Evolutionary conservation across 1,140 invertebrate species (phyloP), one percentile per base, ranked within the genome.

Genomic region (Drosophila murphyi): DNA sequence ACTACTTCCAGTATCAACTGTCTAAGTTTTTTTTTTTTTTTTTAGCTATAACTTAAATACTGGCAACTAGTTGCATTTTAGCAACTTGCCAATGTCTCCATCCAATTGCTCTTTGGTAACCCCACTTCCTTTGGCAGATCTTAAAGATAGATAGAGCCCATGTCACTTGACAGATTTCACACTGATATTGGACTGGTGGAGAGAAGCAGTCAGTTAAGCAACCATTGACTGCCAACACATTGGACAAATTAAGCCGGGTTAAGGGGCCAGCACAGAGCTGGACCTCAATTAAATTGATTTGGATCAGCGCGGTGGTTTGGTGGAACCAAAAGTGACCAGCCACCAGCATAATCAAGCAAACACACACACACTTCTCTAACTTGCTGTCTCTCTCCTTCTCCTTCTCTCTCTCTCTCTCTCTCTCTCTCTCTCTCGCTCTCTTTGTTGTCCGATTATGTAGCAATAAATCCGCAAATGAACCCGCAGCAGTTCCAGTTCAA

Each of bases 261-360:
- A 76, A 78, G 62, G 54, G 72, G 69, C 39, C 39, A 43, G 10
- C 39, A 41, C 39, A 20, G 12, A 29, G 31, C 48, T 57, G 82
- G 85, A 83, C 80, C 83, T 75, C 83, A 88, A 88, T 88, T 88
- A 88, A 88, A 88, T 88, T 88, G 83, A 88, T 88, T 88, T 88
- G 82, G 80, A 83, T 82, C 82, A 81, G 63, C 76, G 10, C n/a
- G 39, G 10, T 43, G 37, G 82, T 61, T 56, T 56, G 64, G 54
- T 48, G 72, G 50, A 65, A 59, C 65, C 52, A 51, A 52, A 39
- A 34, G 3, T 28, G 31, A 61, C 56, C 28, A 39, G 39, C 34
- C 8, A 31, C 72, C 72, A 76, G 72, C 72, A 76, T 75, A 75
- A 76, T 52, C 68, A 61, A 41, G 10, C 55, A 63, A 50, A 28